Conservation (phyloP, 2,797 vertebrate species). For the Parotocinclus haroldoi region DNA sequence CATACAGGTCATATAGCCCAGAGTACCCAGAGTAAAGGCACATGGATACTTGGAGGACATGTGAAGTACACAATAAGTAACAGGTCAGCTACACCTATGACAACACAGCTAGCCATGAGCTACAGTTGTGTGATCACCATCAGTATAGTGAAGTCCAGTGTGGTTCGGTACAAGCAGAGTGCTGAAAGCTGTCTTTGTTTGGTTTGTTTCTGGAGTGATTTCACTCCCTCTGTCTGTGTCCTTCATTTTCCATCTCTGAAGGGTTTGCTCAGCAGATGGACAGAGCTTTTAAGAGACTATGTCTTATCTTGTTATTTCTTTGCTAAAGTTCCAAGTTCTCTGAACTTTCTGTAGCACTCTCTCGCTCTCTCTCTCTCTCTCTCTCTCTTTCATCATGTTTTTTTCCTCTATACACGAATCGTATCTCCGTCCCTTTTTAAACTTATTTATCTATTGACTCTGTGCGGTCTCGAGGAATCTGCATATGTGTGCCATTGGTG, state of each 20-base stretch:
- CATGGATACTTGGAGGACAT: too few species aligned
- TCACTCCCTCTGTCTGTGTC: background rate
- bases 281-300: slow-evolving; percentile 1
- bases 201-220: too few species aligned
- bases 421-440: slow-evolving; percentile 3
- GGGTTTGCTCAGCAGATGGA: background rate
- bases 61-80: too few species aligned
- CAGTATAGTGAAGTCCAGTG: too few species aligned
- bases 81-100: too few species aligned
- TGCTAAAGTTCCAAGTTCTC: background rate
- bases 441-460: background rate
- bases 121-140: too few species aligned
- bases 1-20: too few species aligned
- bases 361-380: background rate
- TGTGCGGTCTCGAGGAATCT: background rate
- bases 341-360: background rate
- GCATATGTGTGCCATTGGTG: background rate
- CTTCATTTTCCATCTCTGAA: background rate
- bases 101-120: too few species aligned
- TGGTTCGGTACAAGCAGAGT: too few species aligned
- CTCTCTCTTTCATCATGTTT: background rate
- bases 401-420: background rate
- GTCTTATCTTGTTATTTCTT: background rate
- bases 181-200: too few species aligned
- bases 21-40: too few species aligned